A percentile compares a stretch with the other conserved stretches of the same genome.
Conservation (phyloP, 2,113 vertebrate species). For the Neolamprologus tretocephalus region DNA sequence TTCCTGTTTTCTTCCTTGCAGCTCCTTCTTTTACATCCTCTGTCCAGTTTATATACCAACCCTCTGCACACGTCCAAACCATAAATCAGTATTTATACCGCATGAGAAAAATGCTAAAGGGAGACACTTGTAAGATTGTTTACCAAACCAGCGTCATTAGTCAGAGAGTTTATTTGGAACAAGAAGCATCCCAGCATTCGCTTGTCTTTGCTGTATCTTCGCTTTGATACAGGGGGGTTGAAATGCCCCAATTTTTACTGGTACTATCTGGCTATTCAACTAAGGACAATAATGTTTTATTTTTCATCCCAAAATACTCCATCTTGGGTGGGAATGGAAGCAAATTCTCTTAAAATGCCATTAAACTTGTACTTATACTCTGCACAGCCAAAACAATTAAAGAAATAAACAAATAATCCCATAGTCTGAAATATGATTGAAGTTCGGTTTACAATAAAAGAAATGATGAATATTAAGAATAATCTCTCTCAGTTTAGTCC, state of each 20-base stretch:
- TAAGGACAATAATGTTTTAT: not conserved
- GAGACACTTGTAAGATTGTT: not conserved
- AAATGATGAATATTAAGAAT: too few relatives aligned
- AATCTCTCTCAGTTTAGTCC: too few relatives aligned
- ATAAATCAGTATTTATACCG: not conserved
- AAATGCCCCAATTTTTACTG: too few relatives aligned
- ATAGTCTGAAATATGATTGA: too few relatives aligned
- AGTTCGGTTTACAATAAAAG: too few relatives aligned
- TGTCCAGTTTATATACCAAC: not conserved
- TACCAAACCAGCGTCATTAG: too few relatives aligned
- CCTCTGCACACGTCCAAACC: not conserved
- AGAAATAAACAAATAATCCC: fast-evolving
- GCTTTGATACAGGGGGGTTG: too few relatives aligned
- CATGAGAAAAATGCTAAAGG: not conserved
- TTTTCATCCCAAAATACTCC: fast-evolving
- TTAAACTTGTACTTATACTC: too few relatives aligned
- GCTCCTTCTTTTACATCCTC: not conserved
- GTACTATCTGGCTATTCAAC: not conserved
- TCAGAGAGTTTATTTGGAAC: too few relatives aligned
- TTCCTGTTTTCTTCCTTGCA: not conserved
- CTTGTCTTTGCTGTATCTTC: too few relatives aligned
- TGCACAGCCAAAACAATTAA: too few relatives aligned
- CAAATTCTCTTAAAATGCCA: not conserved
- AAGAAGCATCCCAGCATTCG: fast-evolving
- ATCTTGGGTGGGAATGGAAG: fast-evolving